A percentile compares a stretch with the other conserved stretches of the same genome.
These are phyloP conservation scores for Amphimallon solstitiale DNA, from an alignment of 2,888 invertebrate genomes.

Conservation along the genomic window DNA sequence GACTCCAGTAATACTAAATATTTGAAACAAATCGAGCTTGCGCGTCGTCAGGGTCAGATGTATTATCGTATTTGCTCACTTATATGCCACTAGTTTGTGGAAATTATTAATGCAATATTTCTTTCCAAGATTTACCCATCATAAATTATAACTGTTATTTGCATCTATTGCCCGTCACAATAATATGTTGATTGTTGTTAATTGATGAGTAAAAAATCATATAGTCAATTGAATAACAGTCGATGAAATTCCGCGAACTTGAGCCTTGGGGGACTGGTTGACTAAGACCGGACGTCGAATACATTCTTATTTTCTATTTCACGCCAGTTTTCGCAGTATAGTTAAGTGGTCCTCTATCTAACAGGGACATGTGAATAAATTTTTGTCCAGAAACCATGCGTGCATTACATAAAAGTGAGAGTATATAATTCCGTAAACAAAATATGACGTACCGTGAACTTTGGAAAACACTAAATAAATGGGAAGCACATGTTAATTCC, in stretches of 20 bases:
- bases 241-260: slow-evolving; percentile 25
- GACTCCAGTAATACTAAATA: too few species aligned
- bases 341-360: slow-evolving; percentile 21
- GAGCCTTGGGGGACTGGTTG: slow-evolving; percentile 22
- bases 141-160: slow-evolving; percentile 12
- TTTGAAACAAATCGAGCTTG: too few species aligned
- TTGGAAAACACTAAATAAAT: slow-evolving; percentile 38
- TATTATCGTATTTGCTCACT: not conserved
- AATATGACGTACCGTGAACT: slow-evolving; percentile 34
- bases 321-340: slow-evolving; percentile 24
- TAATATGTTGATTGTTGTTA: slow-evolving; percentile 29
- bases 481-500: slow-evolving; percentile 41
- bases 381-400: too few species aligned
- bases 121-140: slow-evolving; percentile 3
- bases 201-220: slow-evolving; percentile 30
- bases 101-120: slow-evolving; percentile 4
- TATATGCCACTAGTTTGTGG: not conserved
- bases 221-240: slow-evolving; percentile 20
- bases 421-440: not conserved
- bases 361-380: not conserved
- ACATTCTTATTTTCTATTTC: slow-evolving; percentile 41
- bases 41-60: not conserved
- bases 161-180: not conserved
- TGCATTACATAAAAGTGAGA: not conserved
- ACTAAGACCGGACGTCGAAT: slow-evolving; percentile 44